Conservation (phyloP, 1,140 invertebrate species). For the Venustaconcha ellipsiformis region DNA sequence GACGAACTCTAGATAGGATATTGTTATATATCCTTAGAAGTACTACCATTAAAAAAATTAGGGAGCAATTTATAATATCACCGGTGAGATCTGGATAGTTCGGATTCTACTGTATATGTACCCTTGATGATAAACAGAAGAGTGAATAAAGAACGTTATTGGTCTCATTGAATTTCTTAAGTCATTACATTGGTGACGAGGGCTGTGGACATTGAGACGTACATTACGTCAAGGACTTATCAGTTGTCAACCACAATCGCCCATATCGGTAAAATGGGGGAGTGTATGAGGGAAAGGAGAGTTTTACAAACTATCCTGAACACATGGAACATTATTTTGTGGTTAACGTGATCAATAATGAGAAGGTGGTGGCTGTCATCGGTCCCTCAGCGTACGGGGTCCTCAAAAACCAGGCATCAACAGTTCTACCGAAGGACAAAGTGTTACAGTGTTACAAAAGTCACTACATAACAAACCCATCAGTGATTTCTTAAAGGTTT, state of each 20-base stretch:
- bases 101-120: too few species aligned
- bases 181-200: too few species aligned
- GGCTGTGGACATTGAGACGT: too few species aligned
- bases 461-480: constrained; percentile 9
- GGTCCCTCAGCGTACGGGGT: constrained; percentile 5
- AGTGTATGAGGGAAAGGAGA: constrained; percentile 1
- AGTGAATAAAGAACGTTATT: too few species aligned
- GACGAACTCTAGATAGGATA: too few species aligned
- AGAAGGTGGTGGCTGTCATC: constrained; percentile 12
- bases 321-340: constrained; percentile 5
- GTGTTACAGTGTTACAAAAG: not conserved
- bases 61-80: too few species aligned
- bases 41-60: too few species aligned
- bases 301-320: constrained; percentile 10
- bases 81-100: too few species aligned
- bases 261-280: constrained; percentile 5
- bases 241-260: not conserved
- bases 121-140: too few species aligned
- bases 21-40: too few species aligned
- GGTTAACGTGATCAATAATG: constrained; percentile 6
- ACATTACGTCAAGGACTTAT: too few species aligned
- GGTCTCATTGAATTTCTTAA: too few species aligned
- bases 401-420: constrained; percentile 1
- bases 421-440: not conserved
- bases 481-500: constrained; percentile 8